Conservation (phyloP, 2,113 vertebrate species). For the Hypomesus transpacificus region DNA sequence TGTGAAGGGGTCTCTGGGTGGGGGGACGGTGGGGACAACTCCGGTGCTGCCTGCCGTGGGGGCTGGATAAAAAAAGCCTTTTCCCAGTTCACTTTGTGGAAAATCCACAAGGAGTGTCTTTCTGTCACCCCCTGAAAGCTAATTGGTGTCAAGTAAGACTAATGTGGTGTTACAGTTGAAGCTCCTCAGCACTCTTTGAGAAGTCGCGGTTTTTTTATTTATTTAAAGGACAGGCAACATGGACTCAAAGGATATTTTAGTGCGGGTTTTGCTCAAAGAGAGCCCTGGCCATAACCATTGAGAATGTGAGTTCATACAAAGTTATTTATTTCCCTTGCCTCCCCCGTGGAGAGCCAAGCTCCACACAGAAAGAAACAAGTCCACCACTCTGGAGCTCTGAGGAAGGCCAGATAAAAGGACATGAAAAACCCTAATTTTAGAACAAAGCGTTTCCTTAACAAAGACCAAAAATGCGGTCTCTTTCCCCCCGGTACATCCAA, state of each 20-base stretch:
- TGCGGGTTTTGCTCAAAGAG: neutral
- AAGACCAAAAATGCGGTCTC: slow-evolving; percentile 9
- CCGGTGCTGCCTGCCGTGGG: neutral
- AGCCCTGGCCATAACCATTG: neutral
- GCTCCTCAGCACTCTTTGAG: neutral
- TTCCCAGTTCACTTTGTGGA: neutral
- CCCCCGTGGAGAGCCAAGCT: neutral
- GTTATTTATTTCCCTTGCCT: neutral
- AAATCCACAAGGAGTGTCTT: slow-evolving; percentile 6
- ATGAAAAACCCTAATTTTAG: neutral
- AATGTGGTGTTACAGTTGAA: slow-evolving; percentile 1
- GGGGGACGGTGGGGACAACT: neutral
- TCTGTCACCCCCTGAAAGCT: slow-evolving; percentile 9
- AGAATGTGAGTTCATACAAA: neutral
- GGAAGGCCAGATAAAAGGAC: neutral
- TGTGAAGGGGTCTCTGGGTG: slow-evolving; percentile 2
- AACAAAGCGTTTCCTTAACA: neutral
- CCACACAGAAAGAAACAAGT: neutral
- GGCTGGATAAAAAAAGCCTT: neutral
- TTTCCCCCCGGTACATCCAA: neutral
- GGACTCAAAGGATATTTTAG: neutral
- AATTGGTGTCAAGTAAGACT: slow-evolving; percentile 22
- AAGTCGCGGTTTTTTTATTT: neutral
- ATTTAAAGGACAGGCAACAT: neutral
- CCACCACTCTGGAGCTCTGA: neutral